phyloP scores from a whole-genome alignment of 2,113 vertebrate species.

The Myiozetetes cayanensis region DNA sequence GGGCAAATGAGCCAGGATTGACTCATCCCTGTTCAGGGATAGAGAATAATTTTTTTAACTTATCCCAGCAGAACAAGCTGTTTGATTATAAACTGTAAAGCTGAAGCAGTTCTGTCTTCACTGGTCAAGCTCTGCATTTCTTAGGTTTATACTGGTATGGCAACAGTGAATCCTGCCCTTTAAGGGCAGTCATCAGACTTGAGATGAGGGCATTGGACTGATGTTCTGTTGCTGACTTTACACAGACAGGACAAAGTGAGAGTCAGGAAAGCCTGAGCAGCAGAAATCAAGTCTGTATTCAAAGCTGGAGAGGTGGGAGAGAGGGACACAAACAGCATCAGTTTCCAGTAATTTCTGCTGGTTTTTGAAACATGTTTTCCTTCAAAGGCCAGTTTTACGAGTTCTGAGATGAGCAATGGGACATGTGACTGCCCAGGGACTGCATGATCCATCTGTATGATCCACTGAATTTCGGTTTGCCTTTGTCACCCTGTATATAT shows the following conservation, averaged over 20 bases:
- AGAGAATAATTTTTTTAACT: neutral
- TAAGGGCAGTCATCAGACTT: neutral
- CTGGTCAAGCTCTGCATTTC: neutral
- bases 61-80: neutral
- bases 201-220: neutral
- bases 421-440: neutral
- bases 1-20: neutral
- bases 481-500: neutral
- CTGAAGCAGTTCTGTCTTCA: neutral
- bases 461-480: neutral
- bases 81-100: neutral
- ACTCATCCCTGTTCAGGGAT: neutral
- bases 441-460: neutral
- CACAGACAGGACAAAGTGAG: neutral
- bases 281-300: neutral
- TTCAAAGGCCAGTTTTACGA: neutral
- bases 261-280: neutral
- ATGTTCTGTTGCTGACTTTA: neutral
- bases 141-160: neutral
- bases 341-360: neutral
- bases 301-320: neutral
- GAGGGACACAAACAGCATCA: neutral
- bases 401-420: neutral
- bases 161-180: neutral
- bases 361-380: neutral